Evolutionary conservation across 2,888 invertebrate species (phyloP), one percentile per base, ranked within the genome.

Genomic region (Philaethria dido): DNA sequence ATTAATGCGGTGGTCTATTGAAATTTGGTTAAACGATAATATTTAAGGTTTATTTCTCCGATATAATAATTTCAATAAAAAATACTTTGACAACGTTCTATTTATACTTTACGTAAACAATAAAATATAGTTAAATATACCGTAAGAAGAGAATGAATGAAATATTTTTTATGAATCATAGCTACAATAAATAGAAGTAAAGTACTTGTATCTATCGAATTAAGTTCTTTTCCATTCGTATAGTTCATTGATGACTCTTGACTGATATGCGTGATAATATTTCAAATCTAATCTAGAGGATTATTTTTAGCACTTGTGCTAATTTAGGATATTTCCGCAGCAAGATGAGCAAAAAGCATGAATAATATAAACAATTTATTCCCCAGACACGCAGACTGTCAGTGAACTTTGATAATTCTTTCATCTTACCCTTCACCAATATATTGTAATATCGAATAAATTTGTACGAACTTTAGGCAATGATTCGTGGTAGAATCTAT

Each of bases 301-400:
- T 16, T 52, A 29, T 16, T 33, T 52, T 52, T 52, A 52, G 52
- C 3, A 29, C 29, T 29, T 29, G 2, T 29, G 29, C 9, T 5
- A 33, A 29, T 52, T 16, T 52, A 52, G 52, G 9, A 52, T 52
- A 29, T 52, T 33, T 52, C 29, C 52, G 29, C 11, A 14, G 50
- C n/a, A 29, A 29, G 50, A 50, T 50, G 29, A 50, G 29, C 50
- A n/a, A 29, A 8, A 29, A 50, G 3, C n/a, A 16, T 16, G 16
- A 50, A 29, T 50, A 3, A 50, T 16, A 50, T 29, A 50, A 50
- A 50, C 9, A 25, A 50, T 29, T 50, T 50, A 29, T 29, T 29
- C 9, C 11, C 11, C 50, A 50, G 50, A 29, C 29, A 33, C 25
- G 48, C 29, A 52, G 16, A 29, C 52, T 16, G 52, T 52, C 29